Percentiles rank a stretch among this genome's conserved stretches.
Evolutionary conservation across 2,888 invertebrate genomes (phyloP).

Genomic region (Lordiphosa fenestrarum): DNA sequence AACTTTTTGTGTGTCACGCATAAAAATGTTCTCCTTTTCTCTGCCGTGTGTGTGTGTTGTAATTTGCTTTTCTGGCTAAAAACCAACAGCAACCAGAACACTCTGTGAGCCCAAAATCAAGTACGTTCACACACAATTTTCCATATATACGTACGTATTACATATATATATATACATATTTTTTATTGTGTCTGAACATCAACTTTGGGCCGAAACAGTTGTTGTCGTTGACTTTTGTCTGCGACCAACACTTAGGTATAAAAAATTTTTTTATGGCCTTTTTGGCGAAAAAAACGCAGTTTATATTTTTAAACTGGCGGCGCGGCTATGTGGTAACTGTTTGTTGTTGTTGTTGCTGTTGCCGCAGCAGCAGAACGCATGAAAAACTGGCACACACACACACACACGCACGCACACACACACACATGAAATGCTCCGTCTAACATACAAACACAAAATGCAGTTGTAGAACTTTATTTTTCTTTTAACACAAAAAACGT

Average conservation of each 20-base stretch:
- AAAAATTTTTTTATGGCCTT: constrained; percentile 59
- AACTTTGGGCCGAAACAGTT: constrained; percentile 39
- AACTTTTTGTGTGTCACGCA: constrained; percentile 24
- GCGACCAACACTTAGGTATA: constrained; percentile 41
- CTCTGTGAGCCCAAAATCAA: constrained; percentile 56
- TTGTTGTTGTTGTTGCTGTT: constrained; percentile 43
- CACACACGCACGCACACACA: constrained; percentile 11
- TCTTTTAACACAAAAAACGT: constrained; percentile 45
- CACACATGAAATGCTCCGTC: constrained; percentile 5
- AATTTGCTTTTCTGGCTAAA: constrained; percentile 17
- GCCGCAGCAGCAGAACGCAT: constrained; percentile 56
- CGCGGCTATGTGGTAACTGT: constrained; percentile 56
- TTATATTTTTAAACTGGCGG: constrained; percentile 47
- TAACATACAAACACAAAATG: constrained; percentile 23
- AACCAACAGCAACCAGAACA: constrained; percentile 30
- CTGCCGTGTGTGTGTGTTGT: not conserved
- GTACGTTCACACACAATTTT: constrained; percentile 65
- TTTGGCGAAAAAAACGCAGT: constrained; percentile 72
- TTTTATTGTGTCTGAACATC: constrained; percentile 46
- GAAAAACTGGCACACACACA: constrained; percentile 64
- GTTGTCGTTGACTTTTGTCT: constrained; percentile 61
- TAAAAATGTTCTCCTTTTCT: constrained; percentile 10
- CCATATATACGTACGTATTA: constrained; percentile 2
- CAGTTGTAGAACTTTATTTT: constrained; percentile 28
- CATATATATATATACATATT: constrained; percentile 22